Evolutionary conservation across 2,888 invertebrate genomes (phyloP), one percentile per base, ranked within the genome.

Genomic region (Nebria salina): DNA sequence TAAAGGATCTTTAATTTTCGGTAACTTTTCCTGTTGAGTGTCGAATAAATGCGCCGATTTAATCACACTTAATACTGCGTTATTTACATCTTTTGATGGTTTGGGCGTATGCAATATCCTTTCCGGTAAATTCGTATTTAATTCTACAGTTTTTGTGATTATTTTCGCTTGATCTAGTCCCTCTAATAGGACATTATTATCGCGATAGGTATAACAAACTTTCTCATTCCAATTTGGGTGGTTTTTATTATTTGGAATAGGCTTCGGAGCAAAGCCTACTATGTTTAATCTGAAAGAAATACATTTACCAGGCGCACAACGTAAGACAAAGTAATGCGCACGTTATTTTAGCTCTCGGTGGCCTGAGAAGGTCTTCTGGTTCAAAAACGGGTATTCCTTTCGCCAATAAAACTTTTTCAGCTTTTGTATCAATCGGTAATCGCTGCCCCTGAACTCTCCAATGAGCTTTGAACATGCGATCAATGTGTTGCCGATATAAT

Each of bases 121-220:
- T 8, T 91, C 89, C 0, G 95, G 95, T 76, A 95, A 89, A 82
- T 89, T 91, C 68, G 92, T 89, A 83, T 93, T 89, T 82, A 93
- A 88, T 86, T 92, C 90, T 4, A 96, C 88, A 0, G 95, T 93
- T 86, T 97, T 97, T 2, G 95, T 95, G 6, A 97, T 89, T n/a
- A 94, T 89, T 89, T 95, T 93, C 0, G 96, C 96, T 89, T 97
- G 97, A 1, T 91, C 87, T 76, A 94, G 85, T 11, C 96, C 97
- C 88, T 93, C 92, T 34, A 95, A 86, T 3, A 95, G 88, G 8
- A 94, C 93, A 88, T 92, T 93, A 64, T 90, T 88, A 84, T 93
- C 92, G 79, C 89, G 90, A 82, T 92, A 92, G 1, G 91, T 89
- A 82, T 93, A 90, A 84, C 94, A 93, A 5, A 91, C 90, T 82